Base-by-base conservation (phyloP, 1,140 invertebrate species). In the Bursaphelenchus mucronatus region DNA sequence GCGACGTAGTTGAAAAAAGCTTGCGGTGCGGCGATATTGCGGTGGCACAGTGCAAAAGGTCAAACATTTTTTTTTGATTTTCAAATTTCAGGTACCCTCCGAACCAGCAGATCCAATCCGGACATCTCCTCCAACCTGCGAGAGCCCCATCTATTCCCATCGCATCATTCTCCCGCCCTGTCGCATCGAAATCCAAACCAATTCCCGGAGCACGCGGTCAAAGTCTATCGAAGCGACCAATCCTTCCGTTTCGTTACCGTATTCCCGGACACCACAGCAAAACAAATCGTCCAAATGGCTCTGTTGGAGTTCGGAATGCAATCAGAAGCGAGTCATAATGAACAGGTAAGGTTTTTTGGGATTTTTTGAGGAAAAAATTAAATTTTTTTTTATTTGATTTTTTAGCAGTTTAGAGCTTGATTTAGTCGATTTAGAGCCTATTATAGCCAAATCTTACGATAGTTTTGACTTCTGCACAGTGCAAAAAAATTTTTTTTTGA, bases 201-300 rank as follows among this genome's bases (percentile, higher is more conserved):
- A 6, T 41, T 61, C 13, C 15, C 93, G 7, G 94, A 97, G 81
- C 92, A 97, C 84, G 94, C 97, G 44, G 85, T 98, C 0, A 98
- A 97, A 85, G 90, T 88, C 15, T 87, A 83, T 67, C 57, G 92
- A n/a, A 92, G 90, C 78, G 95, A 98, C 85, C 94, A 97, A 84
- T 91, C 90, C 4, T 97, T 90, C 85, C 97, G 97, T 84, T 97
- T 94, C 84, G 87, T 98, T 62, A 86, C 94, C 49, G 91, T 98
- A 55, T 91, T 95, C 81, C 96, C 96, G 81, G 94, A 98, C 82
- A 98, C 94, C 3, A 97, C 92, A 30, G 93, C 94, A 0, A 89
- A 93, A 77, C 92, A 97, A 85, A 93, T 97, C 53, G 93, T 97
- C 0, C 97, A 97, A 92, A 84, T 97, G 63, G 90, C 94, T 0